Conservation (phyloP, 2,888 invertebrate genomes). For the Acanthopleura granulata region DNA sequence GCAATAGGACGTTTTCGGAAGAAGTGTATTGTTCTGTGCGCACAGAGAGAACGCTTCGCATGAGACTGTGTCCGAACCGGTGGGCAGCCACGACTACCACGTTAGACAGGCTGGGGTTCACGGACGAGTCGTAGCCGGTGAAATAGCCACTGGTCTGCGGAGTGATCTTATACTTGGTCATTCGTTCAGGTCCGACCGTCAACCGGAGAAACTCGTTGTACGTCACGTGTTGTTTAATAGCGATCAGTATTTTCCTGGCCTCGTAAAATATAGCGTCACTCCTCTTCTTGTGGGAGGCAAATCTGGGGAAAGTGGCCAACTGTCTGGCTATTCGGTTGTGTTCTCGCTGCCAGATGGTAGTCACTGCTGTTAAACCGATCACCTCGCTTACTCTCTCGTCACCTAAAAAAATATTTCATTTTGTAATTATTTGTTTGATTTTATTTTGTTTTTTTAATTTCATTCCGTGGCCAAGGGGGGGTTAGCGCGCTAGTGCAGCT, state of each 20-base stretch:
- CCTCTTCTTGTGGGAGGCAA: not conserved
- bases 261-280: not conserved
- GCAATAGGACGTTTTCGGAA: not conserved
- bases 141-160: not conserved
- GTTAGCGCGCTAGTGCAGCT: too few species aligned
- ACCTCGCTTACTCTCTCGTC: not conserved
- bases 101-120: constrained; percentile 50
- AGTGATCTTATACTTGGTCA: not conserved
- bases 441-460: too few species aligned
- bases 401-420: too few species aligned
- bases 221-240: constrained; percentile 10
- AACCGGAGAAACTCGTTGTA: not conserved
- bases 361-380: not conserved
- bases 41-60: constrained; percentile 26
- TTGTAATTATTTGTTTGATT: too few species aligned
- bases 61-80: constrained; percentile 53
- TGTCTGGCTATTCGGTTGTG: constrained; percentile 4
- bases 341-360: constrained; percentile 1
- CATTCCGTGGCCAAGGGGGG: too few species aligned
- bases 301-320: not conserved
- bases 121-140: constrained; percentile 17
- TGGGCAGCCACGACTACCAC: constrained; percentile 56
- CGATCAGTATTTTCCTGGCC: not conserved
- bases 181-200: not conserved
- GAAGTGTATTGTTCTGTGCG: not conserved